Evolutionary conservation across 1,140 invertebrate species (phyloP), one percentile per base, ranked within the genome.

Genomic region (Gryon sp.): DNA sequence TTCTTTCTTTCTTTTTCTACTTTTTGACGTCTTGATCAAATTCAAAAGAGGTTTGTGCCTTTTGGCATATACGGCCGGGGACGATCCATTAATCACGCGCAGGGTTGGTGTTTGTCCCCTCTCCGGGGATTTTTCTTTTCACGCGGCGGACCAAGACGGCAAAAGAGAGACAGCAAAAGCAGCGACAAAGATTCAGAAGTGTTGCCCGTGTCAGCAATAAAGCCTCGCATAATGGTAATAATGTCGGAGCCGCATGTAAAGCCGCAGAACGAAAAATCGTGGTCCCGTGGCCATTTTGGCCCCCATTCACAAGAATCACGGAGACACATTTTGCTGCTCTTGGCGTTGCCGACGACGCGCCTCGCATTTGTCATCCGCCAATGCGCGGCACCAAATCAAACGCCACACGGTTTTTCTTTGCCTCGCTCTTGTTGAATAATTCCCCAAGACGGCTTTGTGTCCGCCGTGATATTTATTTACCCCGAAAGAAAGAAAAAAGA

Each of bases 41-140:
- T 72, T 76, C 72, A 63, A 76, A 63, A 62, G 65, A 72, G 22
- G 72, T 63, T 83, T 66, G 46, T 62, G 41, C 36, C 79, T 72
- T 60, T 80, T 72, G 46, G 74, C 79, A 15, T n/a, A n/a, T n/a
- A n/a, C n/a, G 48, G 48, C 20, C 36, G 60, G 38, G 45, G n/a
- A n/a, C 74, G 77, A 81, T 84, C 83, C 84, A 82, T 87, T 87
- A 86, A 86, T 87, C 85, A 87, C 80, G 62, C n/a, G n/a, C n/a
- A n/a, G 73, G 72, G 60, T 74, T 46, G 76, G n/a, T n/a, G n/a
- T n/a, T n/a, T 59, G 46, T 70, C 79, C 65, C 75, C n/a, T n/a
- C n/a, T n/a, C 72, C 72, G 68, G 76, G n/a, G 8, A 81, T 82
- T 81, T 78, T 74, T 73, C 53, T 48, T 65, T 74, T 46, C 45